phyloP scores from a whole-genome alignment of 1,140 invertebrate genomes.

The Caenorhabditis inopinata region DNA sequence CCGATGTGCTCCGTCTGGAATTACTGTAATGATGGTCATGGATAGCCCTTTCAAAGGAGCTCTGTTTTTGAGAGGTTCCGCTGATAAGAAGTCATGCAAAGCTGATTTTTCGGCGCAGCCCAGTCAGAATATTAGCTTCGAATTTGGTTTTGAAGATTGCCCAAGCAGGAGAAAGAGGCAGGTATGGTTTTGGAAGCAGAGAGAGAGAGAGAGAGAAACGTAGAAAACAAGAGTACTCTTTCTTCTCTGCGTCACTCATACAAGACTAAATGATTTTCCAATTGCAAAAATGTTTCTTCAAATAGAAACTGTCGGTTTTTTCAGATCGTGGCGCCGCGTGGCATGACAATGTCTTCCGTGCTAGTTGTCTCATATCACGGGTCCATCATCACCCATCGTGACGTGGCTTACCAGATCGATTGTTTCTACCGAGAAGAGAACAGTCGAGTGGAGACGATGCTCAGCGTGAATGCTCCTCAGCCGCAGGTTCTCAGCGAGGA shows the following conservation, averaged over 20 bases:
- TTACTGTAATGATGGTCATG: not conserved
- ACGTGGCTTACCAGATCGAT: conserved; percentile 17
- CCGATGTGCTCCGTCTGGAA: conserved; percentile 8
- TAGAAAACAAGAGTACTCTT: no score
- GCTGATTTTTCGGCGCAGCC: not conserved
- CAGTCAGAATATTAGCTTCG: conserved; percentile 14
- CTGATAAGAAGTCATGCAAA: not conserved
- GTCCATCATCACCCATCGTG: conserved; percentile 18
- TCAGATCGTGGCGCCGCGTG: not conserved
- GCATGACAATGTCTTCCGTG: conserved; percentile 8
- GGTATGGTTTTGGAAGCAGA: not conserved
- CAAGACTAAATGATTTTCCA: no score
- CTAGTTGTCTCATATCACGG: not conserved
- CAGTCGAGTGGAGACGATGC: conserved; percentile 16
- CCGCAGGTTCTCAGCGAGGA: not conserved
- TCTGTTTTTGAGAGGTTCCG: not conserved
- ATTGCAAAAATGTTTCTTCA: not conserved
- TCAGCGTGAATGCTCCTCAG: not conserved
- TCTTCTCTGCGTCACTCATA: no score
- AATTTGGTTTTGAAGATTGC: conserved; percentile 8
- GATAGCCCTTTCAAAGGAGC: conserved; percentile 10
- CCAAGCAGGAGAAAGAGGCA: conserved; percentile 16
- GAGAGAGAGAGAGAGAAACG: no score
- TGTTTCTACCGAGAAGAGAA: conserved; percentile 17
- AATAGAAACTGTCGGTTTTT: not conserved